phyloP scores from a whole-genome alignment of 1,140 invertebrate genomes.

The Drosophila sturtevanti region DNA sequence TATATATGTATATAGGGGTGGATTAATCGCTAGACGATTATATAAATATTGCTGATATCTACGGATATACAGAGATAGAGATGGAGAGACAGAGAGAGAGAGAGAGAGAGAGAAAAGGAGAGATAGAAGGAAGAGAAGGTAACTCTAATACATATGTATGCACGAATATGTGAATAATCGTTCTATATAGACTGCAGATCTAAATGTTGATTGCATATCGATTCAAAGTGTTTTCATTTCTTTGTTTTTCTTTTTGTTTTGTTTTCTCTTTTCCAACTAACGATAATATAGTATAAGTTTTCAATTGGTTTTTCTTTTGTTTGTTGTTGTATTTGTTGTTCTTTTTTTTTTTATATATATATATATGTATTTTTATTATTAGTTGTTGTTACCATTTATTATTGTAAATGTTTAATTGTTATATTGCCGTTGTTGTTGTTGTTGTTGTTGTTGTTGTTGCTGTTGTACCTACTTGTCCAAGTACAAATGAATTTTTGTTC shows the following conservation, averaged over 20 bases:
- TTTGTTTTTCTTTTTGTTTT: too few relatives aligned
- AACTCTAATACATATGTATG: neutral
- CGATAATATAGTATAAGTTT: conserved; percentile 26
- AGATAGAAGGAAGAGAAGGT: neutral
- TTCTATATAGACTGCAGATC: conserved; percentile 27
- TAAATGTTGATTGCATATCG: conserved; percentile 20
- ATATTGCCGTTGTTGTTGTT: conserved; percentile 25
- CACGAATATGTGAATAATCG: neutral
- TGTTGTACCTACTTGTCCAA: conserved; percentile 72
- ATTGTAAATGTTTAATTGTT: conserved; percentile 19
- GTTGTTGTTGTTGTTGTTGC: conserved; percentile 39
- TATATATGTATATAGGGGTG: neutral
- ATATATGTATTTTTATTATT: conserved; percentile 29
- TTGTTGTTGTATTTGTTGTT: too few relatives aligned
- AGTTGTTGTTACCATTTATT: conserved; percentile 53
- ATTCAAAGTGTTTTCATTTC: neutral
- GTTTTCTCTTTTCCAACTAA: conserved; percentile 37
- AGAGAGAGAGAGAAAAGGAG: neutral
- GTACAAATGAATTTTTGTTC: conserved; percentile 61
- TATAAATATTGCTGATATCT: neutral
- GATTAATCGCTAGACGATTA: neutral
- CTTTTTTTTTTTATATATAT: conserved; percentile 31
- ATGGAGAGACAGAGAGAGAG: neutral
- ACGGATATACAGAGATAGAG: neutral
- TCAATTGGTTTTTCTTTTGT: conserved; percentile 25